A percentile compares a stretch with the other conserved stretches of the same genome.
These are phyloP conservation scores for Trachythela sp. DNA, from an alignment of 64 coral and sea anemone species.

Conservation along the genomic window DNA sequence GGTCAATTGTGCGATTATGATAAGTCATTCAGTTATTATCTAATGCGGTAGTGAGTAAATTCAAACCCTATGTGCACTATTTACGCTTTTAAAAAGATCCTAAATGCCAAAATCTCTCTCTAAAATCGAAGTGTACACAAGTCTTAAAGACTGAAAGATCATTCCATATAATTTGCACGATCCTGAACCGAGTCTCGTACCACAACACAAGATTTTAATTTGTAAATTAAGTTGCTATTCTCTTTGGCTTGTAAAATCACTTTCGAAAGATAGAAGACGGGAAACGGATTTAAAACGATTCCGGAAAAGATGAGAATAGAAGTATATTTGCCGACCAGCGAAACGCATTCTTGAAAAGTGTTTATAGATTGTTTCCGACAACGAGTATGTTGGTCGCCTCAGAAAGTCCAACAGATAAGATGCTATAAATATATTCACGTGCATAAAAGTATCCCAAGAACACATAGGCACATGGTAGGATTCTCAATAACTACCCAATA, in stretches of 20 bases:
- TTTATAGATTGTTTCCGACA: slow-evolving; percentile 16
- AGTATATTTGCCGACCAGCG: background rate
- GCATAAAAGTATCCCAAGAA: too few relatives aligned
- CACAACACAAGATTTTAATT: too few relatives aligned
- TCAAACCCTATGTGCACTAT: background rate
- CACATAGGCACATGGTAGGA: too few relatives aligned
- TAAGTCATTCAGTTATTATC: background rate
- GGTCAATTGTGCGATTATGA: background rate
- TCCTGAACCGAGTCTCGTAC: too few relatives aligned
- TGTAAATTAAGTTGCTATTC: too few relatives aligned
- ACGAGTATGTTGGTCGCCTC: background rate
- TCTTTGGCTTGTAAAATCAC: too few relatives aligned
- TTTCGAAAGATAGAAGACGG: background rate
- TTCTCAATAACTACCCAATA: too few relatives aligned
- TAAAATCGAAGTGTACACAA: too few relatives aligned
- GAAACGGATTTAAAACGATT: background rate
- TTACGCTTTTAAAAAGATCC: background rate
- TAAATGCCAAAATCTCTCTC: background rate
- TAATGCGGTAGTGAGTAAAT: background rate
- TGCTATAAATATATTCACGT: too few relatives aligned
- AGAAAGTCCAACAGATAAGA: background rate
- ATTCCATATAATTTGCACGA: too few relatives aligned
- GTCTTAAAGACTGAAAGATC: too few relatives aligned
- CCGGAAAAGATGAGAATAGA: slow-evolving; percentile 6
- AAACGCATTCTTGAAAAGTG: background rate